phyloP scores from a whole-genome alignment of 2,888 invertebrate genomes.

The Eupithecia exiguata region DNA sequence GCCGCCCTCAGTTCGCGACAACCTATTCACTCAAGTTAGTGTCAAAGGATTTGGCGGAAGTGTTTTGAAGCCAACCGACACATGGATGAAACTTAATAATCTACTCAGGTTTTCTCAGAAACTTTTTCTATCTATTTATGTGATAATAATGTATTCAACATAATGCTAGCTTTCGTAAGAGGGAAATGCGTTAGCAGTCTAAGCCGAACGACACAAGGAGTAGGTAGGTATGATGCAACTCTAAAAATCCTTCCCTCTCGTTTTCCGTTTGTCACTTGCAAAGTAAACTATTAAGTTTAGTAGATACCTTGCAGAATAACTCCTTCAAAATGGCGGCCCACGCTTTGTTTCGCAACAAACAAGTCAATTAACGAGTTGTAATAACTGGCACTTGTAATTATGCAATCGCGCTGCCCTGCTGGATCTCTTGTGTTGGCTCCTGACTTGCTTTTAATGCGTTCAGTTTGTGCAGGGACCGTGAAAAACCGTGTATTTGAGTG shows the following conservation, averaged over 20 bases:
- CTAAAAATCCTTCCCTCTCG: neutral
- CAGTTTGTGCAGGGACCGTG: too few species aligned
- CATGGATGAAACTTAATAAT: neutral
- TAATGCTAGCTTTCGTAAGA: neutral
- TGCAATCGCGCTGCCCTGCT: neutral
- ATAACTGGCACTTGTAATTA: too few species aligned
- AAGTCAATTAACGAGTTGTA: too few species aligned
- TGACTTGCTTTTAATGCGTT: too few species aligned
- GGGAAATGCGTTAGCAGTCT: too few species aligned
- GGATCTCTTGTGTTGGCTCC: too few species aligned
- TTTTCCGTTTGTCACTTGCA: too few species aligned
- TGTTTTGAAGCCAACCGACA: neutral
- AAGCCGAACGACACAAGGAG: neutral
- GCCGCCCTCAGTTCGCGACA: neutral
- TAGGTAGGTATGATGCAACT: neutral
- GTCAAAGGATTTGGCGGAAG: conserved; percentile 2
- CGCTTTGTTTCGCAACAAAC: too few species aligned
- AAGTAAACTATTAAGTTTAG: too few species aligned
- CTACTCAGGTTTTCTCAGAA: neutral
- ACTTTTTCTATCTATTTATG: neutral
- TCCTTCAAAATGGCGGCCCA: too few species aligned
- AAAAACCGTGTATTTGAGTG: too few species aligned
- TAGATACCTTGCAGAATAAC: too few species aligned
- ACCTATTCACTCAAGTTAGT: neutral
- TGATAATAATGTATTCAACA: neutral